phyloP scores from a whole-genome alignment of 2,888 invertebrate genomes.

The Brenthis hecate region DNA sequence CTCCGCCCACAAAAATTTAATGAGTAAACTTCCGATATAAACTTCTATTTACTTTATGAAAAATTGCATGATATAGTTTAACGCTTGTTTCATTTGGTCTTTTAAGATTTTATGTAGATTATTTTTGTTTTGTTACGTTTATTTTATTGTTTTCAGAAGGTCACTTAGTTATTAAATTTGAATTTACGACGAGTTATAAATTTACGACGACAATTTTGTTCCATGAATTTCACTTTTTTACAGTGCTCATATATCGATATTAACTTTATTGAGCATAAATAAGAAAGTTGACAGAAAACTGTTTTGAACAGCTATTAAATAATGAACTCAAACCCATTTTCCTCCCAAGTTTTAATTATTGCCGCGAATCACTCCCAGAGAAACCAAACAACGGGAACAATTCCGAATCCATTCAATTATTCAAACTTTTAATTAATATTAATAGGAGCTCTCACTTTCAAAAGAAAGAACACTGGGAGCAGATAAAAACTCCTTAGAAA shows the following conservation, averaged over 20 bases:
- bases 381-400: conserved; percentile 74
- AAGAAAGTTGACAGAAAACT: conserved; percentile 47
- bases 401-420: conserved; percentile 79
- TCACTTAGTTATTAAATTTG: not conserved
- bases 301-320: conserved; percentile 67
- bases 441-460: conserved; percentile 78
- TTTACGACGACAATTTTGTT: too few relatives aligned
- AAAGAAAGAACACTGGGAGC: conserved; percentile 77
- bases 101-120: conserved; percentile 7
- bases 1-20: conserved; percentile 29
- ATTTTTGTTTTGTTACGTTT: not conserved
- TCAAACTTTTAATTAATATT: conserved; percentile 83
- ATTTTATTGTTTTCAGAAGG: not conserved
- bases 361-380: conserved; percentile 68
- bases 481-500: conserved; percentile 80
- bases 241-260: conserved; percentile 4
- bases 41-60: conserved; percentile 26
- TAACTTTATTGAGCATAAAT: conserved; percentile 6
- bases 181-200: too few relatives aligned
- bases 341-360: conserved; percentile 74
- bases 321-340: conserved; percentile 57
- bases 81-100: conserved; percentile 6
- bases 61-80: conserved; percentile 1
- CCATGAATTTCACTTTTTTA: not conserved
- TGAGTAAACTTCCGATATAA: conserved; percentile 21